phyloP scores from a whole-genome alignment of 2,797 vertebrate species.

The Darevskia nairensis region DNA sequence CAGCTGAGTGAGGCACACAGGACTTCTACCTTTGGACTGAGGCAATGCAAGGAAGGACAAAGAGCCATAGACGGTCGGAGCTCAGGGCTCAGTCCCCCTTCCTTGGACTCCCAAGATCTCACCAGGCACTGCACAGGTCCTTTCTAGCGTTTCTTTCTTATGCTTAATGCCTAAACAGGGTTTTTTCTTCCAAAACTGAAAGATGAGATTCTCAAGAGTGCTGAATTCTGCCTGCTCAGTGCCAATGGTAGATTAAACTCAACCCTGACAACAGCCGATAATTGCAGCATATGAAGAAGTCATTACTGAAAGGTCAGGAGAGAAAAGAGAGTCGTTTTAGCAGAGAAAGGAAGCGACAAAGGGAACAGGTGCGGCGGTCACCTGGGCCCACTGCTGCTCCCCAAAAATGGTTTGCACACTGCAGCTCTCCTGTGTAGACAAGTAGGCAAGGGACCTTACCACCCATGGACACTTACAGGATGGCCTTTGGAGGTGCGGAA shows the following conservation, averaged over 20 bases:
- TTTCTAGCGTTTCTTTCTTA: not conserved
- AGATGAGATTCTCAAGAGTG: not conserved
- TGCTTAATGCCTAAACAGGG: not conserved
- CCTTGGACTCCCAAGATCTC: not conserved
- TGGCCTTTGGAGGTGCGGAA: not conserved
- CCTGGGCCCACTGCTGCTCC: not conserved
- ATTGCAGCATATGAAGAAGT: not conserved
- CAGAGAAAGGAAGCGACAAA: not conserved
- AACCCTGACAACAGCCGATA: not conserved
- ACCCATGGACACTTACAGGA: not conserved
- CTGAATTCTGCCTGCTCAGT: not conserved
- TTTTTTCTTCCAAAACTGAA: not conserved
- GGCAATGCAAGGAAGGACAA: not conserved
- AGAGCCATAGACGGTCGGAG: not conserved
- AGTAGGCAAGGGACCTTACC: not conserved
- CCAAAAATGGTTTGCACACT: not conserved
- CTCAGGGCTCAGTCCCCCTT: not conserved
- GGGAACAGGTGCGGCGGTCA: not conserved
- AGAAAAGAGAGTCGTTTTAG: not conserved
- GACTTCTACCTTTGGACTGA: not conserved
- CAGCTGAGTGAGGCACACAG: not conserved
- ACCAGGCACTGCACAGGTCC: not conserved
- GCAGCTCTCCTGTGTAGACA: not conserved
- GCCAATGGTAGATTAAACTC: not conserved
- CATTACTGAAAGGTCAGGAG: not conserved